Evolutionary conservation across 2,113 vertebrate species (phyloP).

Genomic region (Cololabis saira): DNA sequence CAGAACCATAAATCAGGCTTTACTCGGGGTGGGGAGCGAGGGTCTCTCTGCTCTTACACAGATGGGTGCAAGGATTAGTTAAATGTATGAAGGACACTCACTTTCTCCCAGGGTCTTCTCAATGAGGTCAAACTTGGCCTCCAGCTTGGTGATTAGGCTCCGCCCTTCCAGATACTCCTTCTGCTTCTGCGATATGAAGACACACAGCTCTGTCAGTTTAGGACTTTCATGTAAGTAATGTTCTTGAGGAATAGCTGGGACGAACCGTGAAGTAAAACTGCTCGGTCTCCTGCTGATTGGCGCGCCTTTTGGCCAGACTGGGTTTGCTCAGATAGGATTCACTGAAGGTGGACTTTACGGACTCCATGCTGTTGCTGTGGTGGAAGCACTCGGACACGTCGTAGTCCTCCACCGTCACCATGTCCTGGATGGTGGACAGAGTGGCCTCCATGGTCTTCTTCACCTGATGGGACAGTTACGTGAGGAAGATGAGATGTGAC

Average conservation of each 20-base stretch:
- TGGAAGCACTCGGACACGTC: slow-evolving; percentile 98
- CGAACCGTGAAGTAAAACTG: slow-evolving; percentile 98
- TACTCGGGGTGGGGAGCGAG: background rate
- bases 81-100: slow-evolving; percentile 79
- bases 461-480: slow-evolving; percentile 80
- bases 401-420: slow-evolving; percentile 96
- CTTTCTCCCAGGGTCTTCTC: slow-evolving; percentile 98
- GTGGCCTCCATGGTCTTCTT: slow-evolving; percentile 99
- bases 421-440: slow-evolving; percentile 97
- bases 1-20: too few species aligned
- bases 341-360: slow-evolving; percentile 94
- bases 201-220: too few species aligned
- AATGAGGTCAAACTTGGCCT: slow-evolving; percentile 96
- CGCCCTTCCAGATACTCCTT: slow-evolving; percentile 98
- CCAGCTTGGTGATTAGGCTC: slow-evolving; percentile 98
- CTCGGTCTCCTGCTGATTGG: slow-evolving; percentile 98
- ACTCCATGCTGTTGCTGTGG: slow-evolving; percentile 99
- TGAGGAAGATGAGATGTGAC: background rate
- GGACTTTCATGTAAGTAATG: background rate
- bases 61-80: slow-evolving; percentile 21
- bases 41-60: background rate
- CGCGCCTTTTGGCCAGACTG: slow-evolving; percentile 95
- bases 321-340: slow-evolving; percentile 99
- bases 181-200: slow-evolving; percentile 88
- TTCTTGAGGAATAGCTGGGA: background rate